phyloP scores from a whole-genome alignment of 2,888 invertebrate species.

The Alloscopus bannaensis region DNA sequence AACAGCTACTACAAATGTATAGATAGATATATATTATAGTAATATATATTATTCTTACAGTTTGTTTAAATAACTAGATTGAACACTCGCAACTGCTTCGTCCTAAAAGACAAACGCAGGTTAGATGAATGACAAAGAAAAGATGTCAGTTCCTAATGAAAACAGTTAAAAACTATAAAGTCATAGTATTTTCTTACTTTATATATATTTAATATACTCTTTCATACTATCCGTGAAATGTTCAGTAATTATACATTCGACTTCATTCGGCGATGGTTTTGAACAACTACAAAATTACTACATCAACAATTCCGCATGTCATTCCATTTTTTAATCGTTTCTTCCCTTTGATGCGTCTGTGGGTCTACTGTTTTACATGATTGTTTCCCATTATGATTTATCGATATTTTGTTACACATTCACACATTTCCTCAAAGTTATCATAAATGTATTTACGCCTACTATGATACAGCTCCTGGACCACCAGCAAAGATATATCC shows the following conservation, averaged over 20 bases:
- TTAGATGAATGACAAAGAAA: constrained; percentile 53
- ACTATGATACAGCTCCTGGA: constrained; percentile 56
- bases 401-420: too few relatives aligned
- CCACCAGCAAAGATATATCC: constrained; percentile 48
- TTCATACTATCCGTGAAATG: too few relatives aligned
- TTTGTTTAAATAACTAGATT: constrained; percentile 67
- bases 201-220: too few relatives aligned
- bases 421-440: too few relatives aligned
- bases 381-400: too few relatives aligned
- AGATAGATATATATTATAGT: neutral
- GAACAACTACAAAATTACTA: too few relatives aligned
- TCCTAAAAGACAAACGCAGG: constrained; percentile 62
- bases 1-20: constrained; percentile 6
- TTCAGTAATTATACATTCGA: too few relatives aligned
- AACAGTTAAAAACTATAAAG: constrained; percentile 12
- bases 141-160: constrained; percentile 53
- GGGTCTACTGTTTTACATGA: too few relatives aligned
- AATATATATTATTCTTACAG: constrained; percentile 35
- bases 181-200: neutral
- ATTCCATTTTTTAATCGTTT: too few relatives aligned
- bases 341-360: too few relatives aligned
- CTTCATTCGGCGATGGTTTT: too few relatives aligned
- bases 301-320: too few relatives aligned
- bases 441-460: constrained; percentile 3
- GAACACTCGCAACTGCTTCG: constrained; percentile 71